Base-by-base conservation (phyloP, 2,888 invertebrate species). In the Platycheirus rosarum region DNA sequence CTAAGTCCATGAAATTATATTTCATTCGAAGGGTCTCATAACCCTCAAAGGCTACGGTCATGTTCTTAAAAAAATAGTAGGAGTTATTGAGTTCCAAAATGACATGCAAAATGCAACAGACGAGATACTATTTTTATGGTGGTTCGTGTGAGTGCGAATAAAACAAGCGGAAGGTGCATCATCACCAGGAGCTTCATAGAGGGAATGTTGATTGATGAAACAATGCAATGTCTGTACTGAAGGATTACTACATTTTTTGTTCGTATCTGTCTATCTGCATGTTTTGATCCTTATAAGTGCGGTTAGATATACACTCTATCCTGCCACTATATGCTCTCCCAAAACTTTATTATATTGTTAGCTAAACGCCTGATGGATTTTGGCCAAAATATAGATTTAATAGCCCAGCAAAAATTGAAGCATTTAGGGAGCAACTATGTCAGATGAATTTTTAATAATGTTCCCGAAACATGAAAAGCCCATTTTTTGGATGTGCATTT, bases 171-270 rank as follows among this genome's bases (percentile, higher is more conserved):
- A 60, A 44, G 60, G 44, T 53, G 68, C 37, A 57, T 55, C 48
- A 44, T 60, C 60, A 60, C 60, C 14, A 60, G 26, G 16, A 63
- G 42, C 55, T 57, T 60, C 46, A 48, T 55, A 68, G 29, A 51
- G n/a, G n/a, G 60, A 79, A 63, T 68, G 69, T 69, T 69, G 68
- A 69, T 78, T 73, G 78, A 73, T 62, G 53, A 78, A 68, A 73
- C 73, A 71, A 66, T 73, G 66, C 44, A 46, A 20, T 18, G 20
- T 14, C 40, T 51, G 51, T 51, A 26, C 23, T 44, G 32, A 68
- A 65, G 70, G 71, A 65, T 77, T 71, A 44, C 32, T 8, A 44
- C 53, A 53, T 42, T 48, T 29, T 44, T 18, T 66, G 13, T 29
- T 32, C 8, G 1, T 18, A 32, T 49, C 8, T 32, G n/a, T 60